phyloP scores from a whole-genome alignment of 2,888 invertebrate species.

The Campoplex nolae region DNA sequence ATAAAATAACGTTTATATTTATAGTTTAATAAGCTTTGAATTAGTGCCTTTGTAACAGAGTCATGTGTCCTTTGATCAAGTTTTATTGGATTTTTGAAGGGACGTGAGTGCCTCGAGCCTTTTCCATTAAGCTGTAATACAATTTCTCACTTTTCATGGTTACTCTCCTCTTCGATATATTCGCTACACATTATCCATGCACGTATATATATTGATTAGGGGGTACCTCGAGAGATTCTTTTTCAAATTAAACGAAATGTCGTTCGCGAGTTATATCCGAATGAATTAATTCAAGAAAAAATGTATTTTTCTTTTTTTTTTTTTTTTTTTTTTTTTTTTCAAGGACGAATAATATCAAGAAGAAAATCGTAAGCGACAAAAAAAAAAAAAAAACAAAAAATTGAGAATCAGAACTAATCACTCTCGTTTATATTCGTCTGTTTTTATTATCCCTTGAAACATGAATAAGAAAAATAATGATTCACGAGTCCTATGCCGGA shows the following conservation, averaged over 20 bases:
- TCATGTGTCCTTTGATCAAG: slow-evolving; percentile 28
- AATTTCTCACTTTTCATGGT: slow-evolving; percentile 46
- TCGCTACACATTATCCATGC: neutral
- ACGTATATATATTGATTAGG: neutral
- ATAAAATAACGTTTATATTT: slow-evolving; percentile 35
- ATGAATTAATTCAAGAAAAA: no score
- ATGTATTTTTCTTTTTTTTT: neutral
- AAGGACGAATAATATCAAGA: neutral
- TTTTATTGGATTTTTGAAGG: neutral
- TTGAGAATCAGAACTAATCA: neutral
- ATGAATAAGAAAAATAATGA: slow-evolving; percentile 23
- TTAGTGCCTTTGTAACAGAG: slow-evolving; percentile 25
- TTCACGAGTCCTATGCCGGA: slow-evolving; percentile 58
- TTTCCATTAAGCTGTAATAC: slow-evolving; percentile 50
- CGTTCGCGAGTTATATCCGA: no score
- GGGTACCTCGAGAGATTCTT: neutral
- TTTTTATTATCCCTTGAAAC: neutral
- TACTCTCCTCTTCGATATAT: neutral
- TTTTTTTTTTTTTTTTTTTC: no score
- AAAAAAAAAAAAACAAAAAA: neutral
- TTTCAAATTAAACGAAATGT: neutral
- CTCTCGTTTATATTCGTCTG: neutral
- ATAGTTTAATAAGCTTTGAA: slow-evolving; percentile 42
- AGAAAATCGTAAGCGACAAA: neutral
- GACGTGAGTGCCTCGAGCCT: slow-evolving; percentile 42